Base-by-base conservation (phyloP, 2,888 invertebrate species). In the Sminthurides aquaticus region DNA sequence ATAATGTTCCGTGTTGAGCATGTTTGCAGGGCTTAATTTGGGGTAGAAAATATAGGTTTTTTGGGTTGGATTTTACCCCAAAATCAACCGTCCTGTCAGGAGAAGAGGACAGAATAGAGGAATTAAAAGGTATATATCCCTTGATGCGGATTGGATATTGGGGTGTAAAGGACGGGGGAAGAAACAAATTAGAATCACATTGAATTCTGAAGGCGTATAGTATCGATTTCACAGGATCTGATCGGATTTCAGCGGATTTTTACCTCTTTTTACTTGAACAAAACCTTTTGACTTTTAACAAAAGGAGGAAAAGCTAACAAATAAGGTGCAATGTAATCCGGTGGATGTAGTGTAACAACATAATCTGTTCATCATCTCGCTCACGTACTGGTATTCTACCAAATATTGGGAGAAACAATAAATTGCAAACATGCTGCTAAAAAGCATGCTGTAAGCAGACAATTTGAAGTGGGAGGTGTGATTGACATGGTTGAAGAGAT, bases 181-280 rank as follows among this genome's bases (percentile, higher is more conserved):
- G 54, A 57, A 54, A 54, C 49, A 58, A 64, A 64, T 64, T 64
- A 64, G 64, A 64, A 28, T 58, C 49, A 49, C 54, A 54, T 64
- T 52, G 58, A 64, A 58, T 54, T 64, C 26, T 49, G 58, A 28
- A 54, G 29, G 27, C 56, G 49, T 57, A 60, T 27, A 59, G 67
- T 65, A 67, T 67, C 67, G 63, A 67, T 67, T 67, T 62, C 67
- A 67, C 65, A 67, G 60, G 34, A 65, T 62, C 48, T 63, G 67
- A 67, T 67, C 67, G 62, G 62, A 67, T 67, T 67, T 67, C 67
- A 67, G 25, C 58, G 52, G 58, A 64, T 64, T 64, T 59, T 64
- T 43, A 49, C 64, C 58, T 54, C 57, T 64, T 64, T 64, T 64
- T 34, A 22, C 57, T 25, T 49, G 57, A 34, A 22, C 43, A 58